phyloP scores from a whole-genome alignment of 2,797 vertebrate genomes.

The Cirrhinus molitorella region DNA sequence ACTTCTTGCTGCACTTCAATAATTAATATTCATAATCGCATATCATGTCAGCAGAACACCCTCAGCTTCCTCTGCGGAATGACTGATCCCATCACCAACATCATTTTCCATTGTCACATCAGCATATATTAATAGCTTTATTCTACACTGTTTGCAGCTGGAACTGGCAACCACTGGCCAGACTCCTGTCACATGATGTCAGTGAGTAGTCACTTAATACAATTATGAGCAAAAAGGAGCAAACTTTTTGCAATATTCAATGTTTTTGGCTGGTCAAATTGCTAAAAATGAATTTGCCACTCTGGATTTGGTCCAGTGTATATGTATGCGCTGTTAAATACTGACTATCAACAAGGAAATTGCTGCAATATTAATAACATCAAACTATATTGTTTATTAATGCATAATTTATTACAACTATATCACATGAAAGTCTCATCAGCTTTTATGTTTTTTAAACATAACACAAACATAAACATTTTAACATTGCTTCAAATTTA shows the following conservation, averaged over 20 bases:
- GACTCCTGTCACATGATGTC: conserved; percentile 9
- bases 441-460: not conserved
- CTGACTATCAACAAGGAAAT: not conserved
- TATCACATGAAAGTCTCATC: not conserved
- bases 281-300: not conserved
- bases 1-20: conserved; percentile 62
- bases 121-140: conserved; percentile 55
- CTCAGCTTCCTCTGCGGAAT: conserved; percentile 62
- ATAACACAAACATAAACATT: too few relatives aligned
- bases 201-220: not conserved
- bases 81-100: conserved; percentile 61
- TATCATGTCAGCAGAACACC: conserved; percentile 65
- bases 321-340: not conserved
- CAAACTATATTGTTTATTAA: not conserved
- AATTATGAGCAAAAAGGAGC: not conserved
- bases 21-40: conserved; percentile 70
- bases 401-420: not conserved
- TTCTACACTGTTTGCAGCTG: conserved; percentile 32
- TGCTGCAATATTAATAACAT: not conserved
- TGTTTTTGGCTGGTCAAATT: not conserved
- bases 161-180: conserved; percentile 26
- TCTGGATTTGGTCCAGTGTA: too few relatives aligned
- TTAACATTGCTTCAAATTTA: not conserved
- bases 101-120: conserved; percentile 61
- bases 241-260: not conserved